A percentile compares a stretch with the other conserved stretches of the same genome.
These are phyloP conservation scores for Petrocephalus microphthalmus DNA, from an alignment of 2,113 vertebrate genomes.

Conservation along the genomic window DNA sequence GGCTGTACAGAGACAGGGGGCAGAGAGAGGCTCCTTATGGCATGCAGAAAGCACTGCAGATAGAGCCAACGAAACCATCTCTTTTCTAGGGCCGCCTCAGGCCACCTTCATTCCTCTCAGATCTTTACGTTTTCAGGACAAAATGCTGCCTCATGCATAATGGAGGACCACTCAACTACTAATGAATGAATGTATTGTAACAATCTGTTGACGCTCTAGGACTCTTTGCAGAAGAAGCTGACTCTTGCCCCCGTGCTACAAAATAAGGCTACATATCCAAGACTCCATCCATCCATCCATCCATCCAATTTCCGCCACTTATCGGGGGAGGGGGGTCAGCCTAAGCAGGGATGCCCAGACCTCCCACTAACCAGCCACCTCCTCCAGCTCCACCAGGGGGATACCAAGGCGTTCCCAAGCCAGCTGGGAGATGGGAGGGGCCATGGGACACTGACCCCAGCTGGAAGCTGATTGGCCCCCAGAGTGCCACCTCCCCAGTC, in stretches of 20 bases:
- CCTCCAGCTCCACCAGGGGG: too few species aligned
- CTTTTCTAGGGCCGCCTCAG: neutral
- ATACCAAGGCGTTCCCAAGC: too few species aligned
- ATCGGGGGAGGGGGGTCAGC: too few species aligned
- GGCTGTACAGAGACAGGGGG: too few species aligned
- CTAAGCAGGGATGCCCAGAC: too few species aligned
- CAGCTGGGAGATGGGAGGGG: too few species aligned
- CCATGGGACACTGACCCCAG: neutral
- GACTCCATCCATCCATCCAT: too few species aligned
- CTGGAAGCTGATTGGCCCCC: neutral
- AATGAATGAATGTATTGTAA: slow-evolving; percentile 14
- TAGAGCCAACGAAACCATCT: neutral
- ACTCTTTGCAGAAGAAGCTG: neutral
- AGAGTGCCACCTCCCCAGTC: neutral
- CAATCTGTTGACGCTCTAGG: neutral
- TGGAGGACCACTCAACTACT: slow-evolving; percentile 9
- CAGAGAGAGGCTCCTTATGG: neutral
- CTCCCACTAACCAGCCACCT: too few species aligned
- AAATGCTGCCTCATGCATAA: slow-evolving; percentile 13
- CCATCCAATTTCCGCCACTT: too few species aligned
- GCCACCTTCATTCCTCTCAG: neutral
- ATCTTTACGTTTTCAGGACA: neutral
- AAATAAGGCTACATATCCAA: neutral
- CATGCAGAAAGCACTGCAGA: neutral
- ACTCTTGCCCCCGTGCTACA: neutral